phyloP scores from a whole-genome alignment of 2,113 vertebrate species.

The Bostrychus sinensis region DNA sequence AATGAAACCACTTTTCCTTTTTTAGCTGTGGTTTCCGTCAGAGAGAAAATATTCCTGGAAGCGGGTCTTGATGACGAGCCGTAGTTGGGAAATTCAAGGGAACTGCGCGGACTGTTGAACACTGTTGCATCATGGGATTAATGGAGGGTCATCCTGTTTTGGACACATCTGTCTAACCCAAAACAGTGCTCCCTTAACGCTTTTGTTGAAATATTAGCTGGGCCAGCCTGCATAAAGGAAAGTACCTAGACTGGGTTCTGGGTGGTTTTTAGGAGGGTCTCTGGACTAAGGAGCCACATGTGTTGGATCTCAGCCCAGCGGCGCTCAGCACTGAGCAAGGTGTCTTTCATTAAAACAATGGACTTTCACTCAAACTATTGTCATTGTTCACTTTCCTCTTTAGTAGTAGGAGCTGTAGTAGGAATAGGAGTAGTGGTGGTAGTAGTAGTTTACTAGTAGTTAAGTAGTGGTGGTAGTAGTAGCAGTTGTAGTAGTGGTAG shows the following conservation, averaged over 20 bases:
- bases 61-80: constrained; percentile 42
- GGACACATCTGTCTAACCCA: constrained; percentile 30
- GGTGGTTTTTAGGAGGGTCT: constrained; percentile 9
- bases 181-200: constrained; percentile 26
- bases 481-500: too few species aligned
- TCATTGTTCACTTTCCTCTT: constrained; percentile 18
- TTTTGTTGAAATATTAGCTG: constrained; percentile 26
- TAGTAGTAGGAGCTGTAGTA: neutral
- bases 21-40: constrained; percentile 24
- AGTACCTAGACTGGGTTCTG: constrained; percentile 44
- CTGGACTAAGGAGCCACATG: constrained; percentile 28
- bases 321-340: constrained; percentile 19
- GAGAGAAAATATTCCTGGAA: constrained; percentile 51
- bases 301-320: constrained; percentile 38
- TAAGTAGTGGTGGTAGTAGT: too few species aligned
- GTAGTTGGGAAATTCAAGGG: constrained; percentile 67
- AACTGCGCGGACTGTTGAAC: constrained; percentile 48
- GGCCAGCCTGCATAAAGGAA: constrained; percentile 12
- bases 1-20: neutral
- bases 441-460: neutral
- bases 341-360: constrained; percentile 43
- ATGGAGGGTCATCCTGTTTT: constrained; percentile 18
- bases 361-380: constrained; percentile 26
- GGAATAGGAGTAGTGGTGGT: neutral
- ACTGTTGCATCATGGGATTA: constrained; percentile 43